Conservation (phyloP, 2,113 vertebrate species). For the Chionis minor region DNA sequence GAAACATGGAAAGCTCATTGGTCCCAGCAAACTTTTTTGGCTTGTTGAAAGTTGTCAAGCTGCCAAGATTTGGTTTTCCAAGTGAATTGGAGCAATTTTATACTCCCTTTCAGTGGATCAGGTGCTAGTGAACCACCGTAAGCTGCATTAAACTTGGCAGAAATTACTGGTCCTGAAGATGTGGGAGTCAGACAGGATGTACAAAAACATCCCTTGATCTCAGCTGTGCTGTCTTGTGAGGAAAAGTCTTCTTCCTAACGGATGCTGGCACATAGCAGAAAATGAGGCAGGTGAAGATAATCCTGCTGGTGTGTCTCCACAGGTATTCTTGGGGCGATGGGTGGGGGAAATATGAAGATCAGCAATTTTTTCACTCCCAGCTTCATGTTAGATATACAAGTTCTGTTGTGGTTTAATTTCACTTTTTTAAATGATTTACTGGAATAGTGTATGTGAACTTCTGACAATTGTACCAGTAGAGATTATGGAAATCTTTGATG, state of each 20-base stretch:
- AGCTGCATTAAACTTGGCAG: neutral
- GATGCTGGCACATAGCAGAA: neutral
- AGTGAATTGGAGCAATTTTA: neutral
- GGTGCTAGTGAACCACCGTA: neutral
- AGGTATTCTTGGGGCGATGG: neutral
- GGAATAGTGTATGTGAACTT: neutral
- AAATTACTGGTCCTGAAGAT: neutral
- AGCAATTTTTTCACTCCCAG: neutral
- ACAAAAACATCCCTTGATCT: neutral
- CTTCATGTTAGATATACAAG: neutral
- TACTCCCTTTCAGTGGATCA: neutral
- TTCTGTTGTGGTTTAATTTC: neutral
- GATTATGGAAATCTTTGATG: neutral
- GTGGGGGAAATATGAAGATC: rapidly evolving
- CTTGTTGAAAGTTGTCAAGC: neutral
- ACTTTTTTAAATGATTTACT: neutral
- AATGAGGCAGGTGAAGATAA: neutral
- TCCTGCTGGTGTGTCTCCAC: neutral
- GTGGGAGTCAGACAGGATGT: neutral
- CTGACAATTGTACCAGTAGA: neutral
- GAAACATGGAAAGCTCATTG: neutral
- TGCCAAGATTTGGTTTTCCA: neutral
- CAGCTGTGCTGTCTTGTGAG: neutral
- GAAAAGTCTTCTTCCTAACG: neutral
- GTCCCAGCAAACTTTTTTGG: neutral